These are phyloP conservation scores for Gymnocephalus cernua DNA, from an alignment of 2,113 vertebrate species.

Conservation along the genomic window DNA sequence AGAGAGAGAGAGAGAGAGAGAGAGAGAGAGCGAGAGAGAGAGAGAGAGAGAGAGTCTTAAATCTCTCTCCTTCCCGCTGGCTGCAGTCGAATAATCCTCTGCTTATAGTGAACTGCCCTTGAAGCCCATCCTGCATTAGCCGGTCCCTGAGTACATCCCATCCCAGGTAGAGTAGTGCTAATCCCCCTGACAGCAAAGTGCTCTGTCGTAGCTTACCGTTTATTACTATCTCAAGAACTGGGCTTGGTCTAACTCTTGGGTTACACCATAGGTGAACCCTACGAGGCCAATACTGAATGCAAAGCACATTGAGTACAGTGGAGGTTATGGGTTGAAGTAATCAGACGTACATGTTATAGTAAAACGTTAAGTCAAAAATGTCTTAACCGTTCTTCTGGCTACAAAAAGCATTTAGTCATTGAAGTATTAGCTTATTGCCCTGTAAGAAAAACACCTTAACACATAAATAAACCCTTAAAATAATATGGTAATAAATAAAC, in stretches of 20 bases:
- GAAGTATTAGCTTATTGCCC: not conserved
- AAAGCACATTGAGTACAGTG: not conserved
- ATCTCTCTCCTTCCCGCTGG: slow-evolving; percentile 67
- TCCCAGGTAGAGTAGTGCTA: slow-evolving; percentile 74
- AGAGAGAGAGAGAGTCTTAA: slow-evolving; percentile 26
- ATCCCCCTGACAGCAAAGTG: slow-evolving; percentile 70
- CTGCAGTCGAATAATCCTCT: slow-evolving; percentile 72
- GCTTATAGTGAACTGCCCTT: slow-evolving; percentile 73
- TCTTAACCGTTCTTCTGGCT: not conserved
- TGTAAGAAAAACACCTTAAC: not conserved
- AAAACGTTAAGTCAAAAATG: not conserved
- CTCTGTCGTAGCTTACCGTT: slow-evolving; percentile 61
- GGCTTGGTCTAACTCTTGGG: slow-evolving; percentile 59
- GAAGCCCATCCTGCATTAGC: slow-evolving; percentile 74
- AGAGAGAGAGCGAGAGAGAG: slow-evolving; percentile 19
- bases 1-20: slow-evolving; percentile 19
- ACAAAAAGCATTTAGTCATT: not conserved
- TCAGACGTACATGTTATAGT: not conserved
- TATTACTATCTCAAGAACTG: slow-evolving; percentile 50
- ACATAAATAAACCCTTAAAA: slow-evolving; percentile 9
- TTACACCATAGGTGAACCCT: slow-evolving; percentile 40
- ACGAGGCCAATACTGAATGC: slow-evolving; percentile 12
- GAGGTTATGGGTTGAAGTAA: not conserved
- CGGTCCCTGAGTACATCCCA: slow-evolving; percentile 73
- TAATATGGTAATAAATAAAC: no score